Evolutionary conservation across 2,888 invertebrate species (phyloP), one percentile per base, ranked within the genome.

Genomic region (Parnassius glacialis): DNA sequence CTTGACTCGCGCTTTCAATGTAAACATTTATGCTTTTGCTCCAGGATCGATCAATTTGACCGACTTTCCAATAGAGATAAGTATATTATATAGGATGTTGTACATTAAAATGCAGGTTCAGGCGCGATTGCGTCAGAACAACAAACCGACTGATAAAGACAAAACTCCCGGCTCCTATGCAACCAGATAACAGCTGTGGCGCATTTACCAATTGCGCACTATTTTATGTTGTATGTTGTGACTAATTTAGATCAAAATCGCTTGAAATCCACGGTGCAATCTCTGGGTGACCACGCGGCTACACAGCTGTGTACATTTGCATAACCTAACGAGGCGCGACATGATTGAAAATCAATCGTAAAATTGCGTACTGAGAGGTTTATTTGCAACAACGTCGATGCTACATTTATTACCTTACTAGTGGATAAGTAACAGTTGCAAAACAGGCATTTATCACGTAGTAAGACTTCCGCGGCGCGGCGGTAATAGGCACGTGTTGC

Each of bases 151-250:
- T 57, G 62, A 62, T 62, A 62, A 62, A 47, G 53, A 53, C 57
- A 54, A 58, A 50, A 62, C 57, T 34, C 47, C 62, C 53, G 57
- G 62, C 62, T 50, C 62, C 58, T 62, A 62, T 62, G 62, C 62
- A 62, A 62, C 48, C 13, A 45, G 62, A 62, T 62, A 62, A 62
- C 62, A 54, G 62, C 62, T 62, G 62, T 57, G 62, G 57, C 62
- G 62, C 62, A 62, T 53, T 62, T 44, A 53, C 16, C n/a, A 10
- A 53, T 25, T 41, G 34, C 50, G 50, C 25, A 34, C 43, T 3
- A 62, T 53, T 57, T 13, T n/a, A 44, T 10, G 20, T 53, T 20
- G 20, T 57, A 34, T 1, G 7, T 9, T 34, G 2, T 3, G 3
- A 34, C n/a, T 1, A 13, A 5, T 53, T 58, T 52, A 47, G 45